Evolutionary conservation across 2,797 vertebrate species (phyloP).

Genomic region (Triplophysa yarkandensis): DNA sequence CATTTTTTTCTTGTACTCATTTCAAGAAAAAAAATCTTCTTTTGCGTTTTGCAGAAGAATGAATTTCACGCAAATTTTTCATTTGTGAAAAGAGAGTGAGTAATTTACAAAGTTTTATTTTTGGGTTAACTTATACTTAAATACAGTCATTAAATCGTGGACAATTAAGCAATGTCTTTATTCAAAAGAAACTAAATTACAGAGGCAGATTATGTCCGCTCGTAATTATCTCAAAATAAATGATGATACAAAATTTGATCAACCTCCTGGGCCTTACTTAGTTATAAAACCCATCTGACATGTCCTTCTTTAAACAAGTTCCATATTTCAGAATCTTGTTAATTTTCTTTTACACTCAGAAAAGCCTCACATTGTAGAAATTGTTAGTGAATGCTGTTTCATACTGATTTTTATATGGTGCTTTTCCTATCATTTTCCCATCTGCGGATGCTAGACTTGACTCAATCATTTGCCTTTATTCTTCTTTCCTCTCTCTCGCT

Average conservation of each 20-base stretch:
- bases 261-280: not conserved
- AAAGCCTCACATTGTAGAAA: not conserved
- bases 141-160: not conserved
- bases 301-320: not conserved
- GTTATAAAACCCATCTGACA: not conserved
- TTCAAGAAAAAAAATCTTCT: no score
- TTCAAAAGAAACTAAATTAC: not conserved
- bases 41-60: no score
- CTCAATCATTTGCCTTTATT: conserved; percentile 31
- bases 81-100: no score
- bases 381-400: not conserved
- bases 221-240: not conserved
- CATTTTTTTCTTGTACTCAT: no score
- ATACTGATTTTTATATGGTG: conserved; percentile 15
- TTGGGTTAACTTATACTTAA: no score
- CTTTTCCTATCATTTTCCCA: conserved; percentile 23
- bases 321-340: not conserved
- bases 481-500: conserved; percentile 7
- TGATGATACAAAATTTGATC: not conserved
- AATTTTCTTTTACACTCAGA: not conserved
- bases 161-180: not conserved
- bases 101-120: no score
- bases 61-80: no score
- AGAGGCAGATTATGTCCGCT: not conserved
- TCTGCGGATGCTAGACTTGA: conserved; percentile 33